These are phyloP conservation scores for Agraylea sexmaculata DNA, from an alignment of 1,140 invertebrate species.

Conservation along the genomic window DNA sequence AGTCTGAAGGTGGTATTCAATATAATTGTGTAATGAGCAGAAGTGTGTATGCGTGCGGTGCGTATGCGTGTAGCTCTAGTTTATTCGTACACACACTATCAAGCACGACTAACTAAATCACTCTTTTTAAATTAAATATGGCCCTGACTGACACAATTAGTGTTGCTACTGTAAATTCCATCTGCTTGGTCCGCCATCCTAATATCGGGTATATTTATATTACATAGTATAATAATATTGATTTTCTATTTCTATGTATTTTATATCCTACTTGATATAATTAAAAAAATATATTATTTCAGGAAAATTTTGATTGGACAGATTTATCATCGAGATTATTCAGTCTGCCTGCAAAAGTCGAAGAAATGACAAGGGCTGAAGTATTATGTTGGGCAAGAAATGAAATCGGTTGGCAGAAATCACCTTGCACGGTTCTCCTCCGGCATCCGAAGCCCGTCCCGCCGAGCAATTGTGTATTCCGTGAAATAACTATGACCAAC, in stretches of 20 bases:
- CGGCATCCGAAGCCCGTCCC: constrained; percentile 3
- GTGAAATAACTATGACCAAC: constrained; percentile 8
- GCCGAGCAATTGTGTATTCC: constrained; percentile 9
- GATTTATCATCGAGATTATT: constrained; percentile 5
- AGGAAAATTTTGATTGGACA: constrained; percentile 20
- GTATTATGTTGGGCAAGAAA: constrained; percentile 12
- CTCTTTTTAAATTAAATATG: too few species aligned
- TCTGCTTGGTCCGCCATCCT: too few species aligned
- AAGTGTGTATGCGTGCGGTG: too few species aligned
- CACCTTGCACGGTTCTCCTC: constrained; percentile 4
- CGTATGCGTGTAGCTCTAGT: too few species aligned
- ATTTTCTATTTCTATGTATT: background rate
- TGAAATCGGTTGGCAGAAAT: constrained; percentile 9
- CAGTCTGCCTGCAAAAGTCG: background rate
- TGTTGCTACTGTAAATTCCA: too few species aligned
- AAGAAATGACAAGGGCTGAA: constrained; percentile 6
- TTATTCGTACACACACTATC: too few species aligned
- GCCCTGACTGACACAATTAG: too few species aligned
- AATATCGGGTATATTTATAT: too few species aligned
- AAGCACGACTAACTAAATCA: too few species aligned
- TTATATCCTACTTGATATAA: background rate
- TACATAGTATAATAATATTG: too few species aligned
- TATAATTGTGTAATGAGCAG: too few species aligned
- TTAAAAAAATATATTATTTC: constrained; percentile 1
- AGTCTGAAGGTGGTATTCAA: too few species aligned